These are phyloP conservation scores for Prunella himalayana DNA, from an alignment of 2,113 vertebrate species.

Conservation along the genomic window DNA sequence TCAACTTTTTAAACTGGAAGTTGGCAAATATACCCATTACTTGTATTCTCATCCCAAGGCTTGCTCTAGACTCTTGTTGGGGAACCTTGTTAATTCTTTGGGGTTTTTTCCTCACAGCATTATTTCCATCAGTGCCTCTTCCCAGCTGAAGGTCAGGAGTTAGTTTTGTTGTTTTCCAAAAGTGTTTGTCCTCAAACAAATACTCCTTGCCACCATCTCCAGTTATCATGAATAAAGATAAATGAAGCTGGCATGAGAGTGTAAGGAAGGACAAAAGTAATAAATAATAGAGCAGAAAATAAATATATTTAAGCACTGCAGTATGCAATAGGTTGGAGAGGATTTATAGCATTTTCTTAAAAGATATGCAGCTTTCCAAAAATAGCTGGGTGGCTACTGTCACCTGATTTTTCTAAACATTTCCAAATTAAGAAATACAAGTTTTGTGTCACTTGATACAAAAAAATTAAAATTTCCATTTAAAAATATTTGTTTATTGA, in stretches of 20 bases:
- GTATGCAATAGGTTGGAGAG: background rate
- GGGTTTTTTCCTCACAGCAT: background rate
- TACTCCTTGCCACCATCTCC: background rate
- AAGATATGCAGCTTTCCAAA: background rate
- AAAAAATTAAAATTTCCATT: background rate
- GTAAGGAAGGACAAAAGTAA: constrained; percentile 7
- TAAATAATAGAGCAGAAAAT: constrained; percentile 43
- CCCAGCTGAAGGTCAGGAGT: background rate
- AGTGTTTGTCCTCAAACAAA: constrained; percentile 5
- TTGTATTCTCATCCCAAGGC: background rate
- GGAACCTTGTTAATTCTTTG: background rate
- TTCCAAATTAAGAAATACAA: background rate
- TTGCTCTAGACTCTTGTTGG: background rate
- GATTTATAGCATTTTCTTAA: background rate
- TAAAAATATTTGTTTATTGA: background rate
- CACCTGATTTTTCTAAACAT: background rate
- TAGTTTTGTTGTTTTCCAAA: background rate
- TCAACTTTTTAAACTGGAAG: background rate
- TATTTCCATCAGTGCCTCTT: background rate
- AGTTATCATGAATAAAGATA: background rate
- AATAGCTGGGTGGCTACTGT: background rate
- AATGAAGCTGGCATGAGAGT: background rate
- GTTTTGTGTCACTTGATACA: background rate
- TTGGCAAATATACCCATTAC: background rate
- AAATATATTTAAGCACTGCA: constrained; percentile 2